Conservation (phyloP, 2,797 vertebrate species). For the Lophius americanus region DNA sequence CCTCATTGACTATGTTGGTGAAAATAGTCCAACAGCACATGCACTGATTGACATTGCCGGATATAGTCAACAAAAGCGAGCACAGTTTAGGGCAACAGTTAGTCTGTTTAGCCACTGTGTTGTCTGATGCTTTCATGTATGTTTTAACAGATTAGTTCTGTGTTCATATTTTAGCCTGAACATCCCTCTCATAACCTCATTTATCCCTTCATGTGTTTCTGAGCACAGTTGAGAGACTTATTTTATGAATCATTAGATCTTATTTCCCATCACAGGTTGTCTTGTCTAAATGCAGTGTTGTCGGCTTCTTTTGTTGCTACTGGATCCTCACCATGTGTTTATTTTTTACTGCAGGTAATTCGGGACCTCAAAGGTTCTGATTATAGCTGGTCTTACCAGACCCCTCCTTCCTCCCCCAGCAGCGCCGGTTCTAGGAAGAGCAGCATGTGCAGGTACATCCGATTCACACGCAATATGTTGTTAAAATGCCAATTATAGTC, state of each 20-base stretch:
- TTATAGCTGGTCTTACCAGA: slow-evolving; percentile 98
- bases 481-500: background rate
- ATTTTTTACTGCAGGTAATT: slow-evolving; percentile 86
- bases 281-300: background rate
- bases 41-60: too few relatives aligned
- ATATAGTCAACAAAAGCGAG: too few relatives aligned
- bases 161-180: too few relatives aligned
- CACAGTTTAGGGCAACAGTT: too few relatives aligned
- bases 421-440: slow-evolving; percentile 94
- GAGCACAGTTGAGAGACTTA: too few relatives aligned
- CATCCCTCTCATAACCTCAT: too few relatives aligned
- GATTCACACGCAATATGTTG: background rate
- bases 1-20: too few relatives aligned
- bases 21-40: too few relatives aligned
- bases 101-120: background rate
- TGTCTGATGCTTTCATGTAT: background rate
- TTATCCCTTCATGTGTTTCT: too few relatives aligned
- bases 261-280: background rate
- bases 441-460: slow-evolving; percentile 94
- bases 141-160: background rate
- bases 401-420: slow-evolving; percentile 94
- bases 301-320: background rate
- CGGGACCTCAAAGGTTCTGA: slow-evolving; percentile 97
- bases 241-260: too few relatives aligned
- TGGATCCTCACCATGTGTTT: slow-evolving; percentile 6